phyloP scores from a whole-genome alignment of 2,888 invertebrate species.

The Auanema sp. region DNA sequence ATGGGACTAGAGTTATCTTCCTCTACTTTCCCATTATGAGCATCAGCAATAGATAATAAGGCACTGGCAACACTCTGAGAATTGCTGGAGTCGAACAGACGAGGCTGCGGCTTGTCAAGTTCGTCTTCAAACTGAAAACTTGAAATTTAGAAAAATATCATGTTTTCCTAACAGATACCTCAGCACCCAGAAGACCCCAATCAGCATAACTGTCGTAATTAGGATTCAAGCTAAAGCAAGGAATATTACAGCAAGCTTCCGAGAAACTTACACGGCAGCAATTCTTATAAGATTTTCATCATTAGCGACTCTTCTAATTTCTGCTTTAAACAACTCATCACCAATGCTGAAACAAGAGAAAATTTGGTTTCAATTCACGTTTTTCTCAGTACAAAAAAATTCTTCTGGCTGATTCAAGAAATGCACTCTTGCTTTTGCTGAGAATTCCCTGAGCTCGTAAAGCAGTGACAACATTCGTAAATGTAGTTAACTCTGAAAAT shows the following conservation, averaged over 20 bases:
- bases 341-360: constrained; percentile 10
- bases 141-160: too few relatives aligned
- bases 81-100: too few relatives aligned
- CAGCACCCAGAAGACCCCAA: constrained; percentile 11
- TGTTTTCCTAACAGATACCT: background rate
- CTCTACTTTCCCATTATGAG: too few relatives aligned
- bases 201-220: constrained; percentile 16
- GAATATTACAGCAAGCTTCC: background rate
- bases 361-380: too few relatives aligned
- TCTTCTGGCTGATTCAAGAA: constrained; percentile 7
- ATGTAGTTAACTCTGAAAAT: constrained; percentile 19
- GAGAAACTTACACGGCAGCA: background rate
- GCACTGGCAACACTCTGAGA: too few relatives aligned
- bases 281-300: constrained; percentile 11
- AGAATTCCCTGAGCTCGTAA: constrained; percentile 18
- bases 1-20: too few relatives aligned
- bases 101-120: too few relatives aligned
- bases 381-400: background rate
- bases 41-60: too few relatives aligned
- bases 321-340: constrained; percentile 15
- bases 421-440: constrained; percentile 13
- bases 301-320: constrained; percentile 15
- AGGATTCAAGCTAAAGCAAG: constrained; percentile 10
- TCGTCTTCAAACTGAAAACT: too few relatives aligned
- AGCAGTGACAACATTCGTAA: constrained; percentile 17